A percentile compares a stretch with the other conserved stretches of the same genome.
phyloP scores from a whole-genome alignment of 2,888 invertebrate species.

The Anaspis maculata region DNA sequence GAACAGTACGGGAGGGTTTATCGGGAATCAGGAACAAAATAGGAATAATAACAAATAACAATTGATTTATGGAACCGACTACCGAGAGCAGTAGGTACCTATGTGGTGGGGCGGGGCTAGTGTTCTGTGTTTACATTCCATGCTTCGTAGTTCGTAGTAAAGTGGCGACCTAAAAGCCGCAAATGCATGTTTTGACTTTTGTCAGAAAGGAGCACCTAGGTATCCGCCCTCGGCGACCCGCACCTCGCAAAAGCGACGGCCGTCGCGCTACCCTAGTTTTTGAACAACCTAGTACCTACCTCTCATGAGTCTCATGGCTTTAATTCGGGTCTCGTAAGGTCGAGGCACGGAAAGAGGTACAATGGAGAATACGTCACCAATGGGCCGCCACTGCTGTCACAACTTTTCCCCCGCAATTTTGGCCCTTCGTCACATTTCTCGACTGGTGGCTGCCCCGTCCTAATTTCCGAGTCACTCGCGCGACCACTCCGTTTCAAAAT shows the following conservation, averaged over 20 bases:
- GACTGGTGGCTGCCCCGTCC: conserved; percentile 19
- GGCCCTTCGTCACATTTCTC: conserved; percentile 26
- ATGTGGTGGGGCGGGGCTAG: conserved; percentile 42
- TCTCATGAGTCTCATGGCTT: conserved; percentile 36
- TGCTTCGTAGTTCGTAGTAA: conserved; percentile 16
- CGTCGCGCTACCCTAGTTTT: too few species aligned
- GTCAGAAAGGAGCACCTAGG: too few species aligned
- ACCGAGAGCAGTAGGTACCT: too few species aligned
- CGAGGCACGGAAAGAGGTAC: conserved; percentile 37
- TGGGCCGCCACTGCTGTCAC: conserved; percentile 31
- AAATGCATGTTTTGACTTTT: too few species aligned
- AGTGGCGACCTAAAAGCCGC: conserved; percentile 15
- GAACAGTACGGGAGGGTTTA: too few species aligned
- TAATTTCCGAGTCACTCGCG: too few species aligned
- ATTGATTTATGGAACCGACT: conserved; percentile 33
- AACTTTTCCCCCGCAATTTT: conserved; percentile 9
- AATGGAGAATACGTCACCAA: conserved; percentile 44
- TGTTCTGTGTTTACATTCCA: conserved; percentile 42
- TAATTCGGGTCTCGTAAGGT: conserved; percentile 30
- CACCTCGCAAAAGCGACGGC: too few species aligned
- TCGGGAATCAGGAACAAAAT: too few species aligned
- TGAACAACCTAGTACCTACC: conserved; percentile 23
- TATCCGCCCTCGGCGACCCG: too few species aligned
- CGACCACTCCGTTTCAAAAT: too few species aligned
- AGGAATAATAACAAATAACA: too few species aligned